Percentiles rank a stretch among this genome's conserved stretches.
phyloP scores from a whole-genome alignment of 2,888 invertebrate species.

The Xylocampa areola region DNA sequence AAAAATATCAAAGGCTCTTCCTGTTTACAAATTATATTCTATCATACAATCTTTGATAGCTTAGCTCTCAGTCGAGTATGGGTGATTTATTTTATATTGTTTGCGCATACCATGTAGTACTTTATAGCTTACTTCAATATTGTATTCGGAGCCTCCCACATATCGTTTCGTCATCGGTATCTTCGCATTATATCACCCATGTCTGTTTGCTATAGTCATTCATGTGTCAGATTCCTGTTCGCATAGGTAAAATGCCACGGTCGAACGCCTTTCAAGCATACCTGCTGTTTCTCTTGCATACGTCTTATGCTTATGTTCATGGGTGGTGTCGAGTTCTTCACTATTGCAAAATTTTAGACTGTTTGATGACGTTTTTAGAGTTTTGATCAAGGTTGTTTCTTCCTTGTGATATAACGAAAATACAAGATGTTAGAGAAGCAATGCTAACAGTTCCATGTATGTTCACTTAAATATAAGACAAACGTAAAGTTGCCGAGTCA shows the following conservation, averaged over 20 bases:
- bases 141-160: conserved; percentile 30
- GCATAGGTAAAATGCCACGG: conserved; percentile 70
- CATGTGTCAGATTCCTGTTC: conserved; percentile 67
- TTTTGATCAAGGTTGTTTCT: not conserved
- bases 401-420: conserved; percentile 2
- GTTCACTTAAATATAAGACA: too few species aligned
- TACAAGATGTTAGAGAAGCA: conserved; percentile 21
- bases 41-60: not conserved
- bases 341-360: conserved; percentile 3
- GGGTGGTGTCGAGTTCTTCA: not conserved
- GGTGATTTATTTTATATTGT: conserved; percentile 1
- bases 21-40: conserved; percentile 8
- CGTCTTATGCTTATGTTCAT: not conserved
- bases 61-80: not conserved
- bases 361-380: not conserved
- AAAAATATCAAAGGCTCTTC: conserved; percentile 8
- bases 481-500: conserved; percentile 26
- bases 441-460: too few species aligned
- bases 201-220: conserved; percentile 64
- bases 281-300: conserved; percentile 11
- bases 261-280: conserved; percentile 50
- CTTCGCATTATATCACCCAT: conserved; percentile 58
- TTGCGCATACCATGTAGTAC: conserved; percentile 8
- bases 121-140: conserved; percentile 19
- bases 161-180: conserved; percentile 46